phyloP scores from a whole-genome alignment of 2,113 vertebrate genomes.

The Ictidomys tridecemlineatus region DNA sequence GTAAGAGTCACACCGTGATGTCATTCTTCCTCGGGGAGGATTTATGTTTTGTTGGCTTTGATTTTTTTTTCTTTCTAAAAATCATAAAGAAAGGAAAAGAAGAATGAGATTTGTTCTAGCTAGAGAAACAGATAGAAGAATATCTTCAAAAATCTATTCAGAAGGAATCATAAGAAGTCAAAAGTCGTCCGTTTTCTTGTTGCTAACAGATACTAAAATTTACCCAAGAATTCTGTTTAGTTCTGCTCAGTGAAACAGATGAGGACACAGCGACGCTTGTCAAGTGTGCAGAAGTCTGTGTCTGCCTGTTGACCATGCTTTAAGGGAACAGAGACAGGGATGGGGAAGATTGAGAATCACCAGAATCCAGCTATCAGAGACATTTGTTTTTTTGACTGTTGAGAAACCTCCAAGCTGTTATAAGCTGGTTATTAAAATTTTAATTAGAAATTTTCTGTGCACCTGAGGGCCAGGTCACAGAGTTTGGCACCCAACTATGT shows the following conservation, averaged over 20 bases:
- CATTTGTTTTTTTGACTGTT: conserved; percentile 14
- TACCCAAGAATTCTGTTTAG: neutral
- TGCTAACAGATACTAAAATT: conserved; percentile 28
- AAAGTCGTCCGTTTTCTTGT: neutral
- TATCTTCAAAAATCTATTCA: conserved; percentile 15
- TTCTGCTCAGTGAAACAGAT: neutral
- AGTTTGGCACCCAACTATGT: neutral
- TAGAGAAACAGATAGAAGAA: conserved; percentile 29
- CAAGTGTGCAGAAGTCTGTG: neutral
- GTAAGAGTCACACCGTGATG: neutral
- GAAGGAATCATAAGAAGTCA: conserved; percentile 11
- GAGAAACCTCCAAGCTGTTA: neutral
- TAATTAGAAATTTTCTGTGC: conserved; percentile 56
- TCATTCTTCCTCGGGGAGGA: neutral
- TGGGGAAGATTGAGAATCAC: neutral
- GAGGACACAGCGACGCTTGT: neutral
- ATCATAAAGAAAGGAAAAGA: neutral
- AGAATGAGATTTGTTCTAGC: neutral
- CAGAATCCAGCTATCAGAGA: neutral
- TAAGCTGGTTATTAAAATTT: conserved; percentile 44
- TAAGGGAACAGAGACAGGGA: neutral
- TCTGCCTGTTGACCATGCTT: neutral
- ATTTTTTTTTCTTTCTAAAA: neutral
- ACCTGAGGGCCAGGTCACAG: neutral
- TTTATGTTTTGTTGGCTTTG: neutral